Percentiles rank a stretch among this genome's conserved stretches.
These are phyloP conservation scores for Drosophila lacertosa DNA, from an alignment of 1,140 invertebrate genomes.

Conservation along the genomic window DNA sequence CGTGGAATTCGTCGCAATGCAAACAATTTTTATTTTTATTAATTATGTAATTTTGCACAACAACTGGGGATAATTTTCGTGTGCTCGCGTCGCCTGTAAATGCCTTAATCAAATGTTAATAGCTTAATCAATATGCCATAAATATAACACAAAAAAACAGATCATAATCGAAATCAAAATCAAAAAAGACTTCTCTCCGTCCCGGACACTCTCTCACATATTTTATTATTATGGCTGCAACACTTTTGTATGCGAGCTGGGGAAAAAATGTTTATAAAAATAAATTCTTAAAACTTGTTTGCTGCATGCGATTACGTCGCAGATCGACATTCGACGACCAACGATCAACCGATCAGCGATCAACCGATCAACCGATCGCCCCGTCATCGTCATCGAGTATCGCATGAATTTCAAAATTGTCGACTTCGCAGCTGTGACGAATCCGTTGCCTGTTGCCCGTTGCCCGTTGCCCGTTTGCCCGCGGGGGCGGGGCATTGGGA, in stretches of 20 bases:
- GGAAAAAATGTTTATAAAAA: slow-evolving; percentile 71
- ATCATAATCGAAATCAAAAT: slow-evolving; percentile 35
- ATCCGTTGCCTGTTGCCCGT: slow-evolving; percentile 39
- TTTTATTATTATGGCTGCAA: slow-evolving; percentile 56
- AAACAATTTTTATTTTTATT: slow-evolving; percentile 45
- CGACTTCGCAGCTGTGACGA: slow-evolving; percentile 73
- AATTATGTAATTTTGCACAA: slow-evolving; percentile 42
- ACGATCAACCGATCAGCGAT: slow-evolving; percentile 48
- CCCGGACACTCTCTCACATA: slow-evolving; percentile 36
- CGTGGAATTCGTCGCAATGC: slow-evolving; percentile 59
- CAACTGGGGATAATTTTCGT: slow-evolving; percentile 72
- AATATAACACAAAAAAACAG: slow-evolving; percentile 58
- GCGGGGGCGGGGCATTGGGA: slow-evolving; percentile 47
- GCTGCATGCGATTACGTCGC: slow-evolving; percentile 77
- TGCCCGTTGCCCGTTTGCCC: slow-evolving; percentile 16
- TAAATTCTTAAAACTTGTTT: slow-evolving; percentile 80
- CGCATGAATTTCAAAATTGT: slow-evolving; percentile 78
- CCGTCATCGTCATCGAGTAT: slow-evolving; percentile 55
- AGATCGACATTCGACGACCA: slow-evolving; percentile 43
- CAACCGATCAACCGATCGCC: slow-evolving; percentile 45
- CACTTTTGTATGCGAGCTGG: slow-evolving; percentile 67
- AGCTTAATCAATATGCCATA: slow-evolving; percentile 82
- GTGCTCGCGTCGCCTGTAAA: slow-evolving; percentile 67
- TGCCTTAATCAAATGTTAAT: slow-evolving; percentile 82
- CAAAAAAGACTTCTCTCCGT: slow-evolving; percentile 48